These are phyloP conservation scores for Meloidogyne exigua DNA, from an alignment of 1,140 invertebrate species.

Conservation along the genomic window DNA sequence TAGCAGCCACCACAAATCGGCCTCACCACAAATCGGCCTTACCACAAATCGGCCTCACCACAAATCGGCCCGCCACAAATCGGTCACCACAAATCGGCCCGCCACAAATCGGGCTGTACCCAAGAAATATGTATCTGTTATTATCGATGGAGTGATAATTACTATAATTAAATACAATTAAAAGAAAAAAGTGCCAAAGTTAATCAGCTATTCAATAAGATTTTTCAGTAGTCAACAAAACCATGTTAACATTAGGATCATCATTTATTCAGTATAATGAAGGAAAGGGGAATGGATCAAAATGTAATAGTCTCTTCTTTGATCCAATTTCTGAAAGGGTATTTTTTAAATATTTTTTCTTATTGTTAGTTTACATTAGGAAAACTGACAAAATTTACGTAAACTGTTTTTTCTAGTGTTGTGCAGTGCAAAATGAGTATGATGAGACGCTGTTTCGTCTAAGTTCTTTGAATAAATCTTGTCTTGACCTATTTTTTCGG, in stretches of 20 bases:
- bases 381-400: no score
- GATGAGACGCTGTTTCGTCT: background rate
- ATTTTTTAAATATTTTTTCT: background rate
- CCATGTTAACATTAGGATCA: slow-evolving; percentile 8
- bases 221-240: background rate
- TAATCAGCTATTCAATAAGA: background rate
- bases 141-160: no score
- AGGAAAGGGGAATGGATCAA: background rate
- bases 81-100: no score
- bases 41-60: no score
- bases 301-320: background rate
- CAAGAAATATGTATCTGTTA: no score
- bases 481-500: slow-evolving; percentile 1
- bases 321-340: slow-evolving; percentile 8
- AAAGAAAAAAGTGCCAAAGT: no score
- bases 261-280: slow-evolving; percentile 2
- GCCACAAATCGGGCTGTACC: no score
- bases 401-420: background rate
- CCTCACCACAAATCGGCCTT: no score
- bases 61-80: no score
- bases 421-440: slow-evolving; percentile 1
- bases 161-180: no score
- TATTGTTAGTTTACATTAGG: background rate
- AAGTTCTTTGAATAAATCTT: background rate
- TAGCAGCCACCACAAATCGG: no score